Evolutionary conservation across 1,140 invertebrate species (phyloP).

Genomic region (Eumaeus atala): DNA sequence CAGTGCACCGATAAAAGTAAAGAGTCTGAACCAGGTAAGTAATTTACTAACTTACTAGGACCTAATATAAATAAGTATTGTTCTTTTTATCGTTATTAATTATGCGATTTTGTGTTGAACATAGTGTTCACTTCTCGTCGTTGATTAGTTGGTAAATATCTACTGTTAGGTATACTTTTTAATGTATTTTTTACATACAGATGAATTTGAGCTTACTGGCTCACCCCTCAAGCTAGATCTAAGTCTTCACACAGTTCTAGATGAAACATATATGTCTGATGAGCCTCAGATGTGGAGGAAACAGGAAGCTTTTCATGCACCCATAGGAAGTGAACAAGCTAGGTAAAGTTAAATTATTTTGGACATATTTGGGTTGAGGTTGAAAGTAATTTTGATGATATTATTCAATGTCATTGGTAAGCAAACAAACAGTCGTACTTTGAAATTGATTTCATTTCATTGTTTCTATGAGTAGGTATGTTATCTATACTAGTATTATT

Average conservation of each 20-base stretch:
- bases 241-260: conserved; percentile 59
- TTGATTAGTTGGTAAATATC: neutral
- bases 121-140: neutral
- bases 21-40: conserved; percentile 22
- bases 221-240: conserved; percentile 70
- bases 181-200: conserved; percentile 30
- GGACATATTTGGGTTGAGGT: too few species aligned
- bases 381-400: too few species aligned
- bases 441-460: too few species aligned
- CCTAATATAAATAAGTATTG: neutral
- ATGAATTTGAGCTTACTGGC: conserved; percentile 66
- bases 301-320: conserved; percentile 55
- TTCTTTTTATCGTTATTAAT: neutral
- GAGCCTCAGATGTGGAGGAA: conserved; percentile 63
- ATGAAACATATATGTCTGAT: conserved; percentile 66
- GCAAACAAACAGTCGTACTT: too few species aligned
- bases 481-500: too few species aligned
- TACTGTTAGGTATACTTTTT: neutral
- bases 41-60: neutral
- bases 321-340: conserved; percentile 47
- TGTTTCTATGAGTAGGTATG: too few species aligned
- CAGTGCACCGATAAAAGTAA: conserved; percentile 14
- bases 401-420: too few species aligned
- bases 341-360: conserved; percentile 35
- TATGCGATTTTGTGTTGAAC: neutral